Conservation (phyloP, 2,888 invertebrate genomes). For the Drosophila peninsularis region DNA sequence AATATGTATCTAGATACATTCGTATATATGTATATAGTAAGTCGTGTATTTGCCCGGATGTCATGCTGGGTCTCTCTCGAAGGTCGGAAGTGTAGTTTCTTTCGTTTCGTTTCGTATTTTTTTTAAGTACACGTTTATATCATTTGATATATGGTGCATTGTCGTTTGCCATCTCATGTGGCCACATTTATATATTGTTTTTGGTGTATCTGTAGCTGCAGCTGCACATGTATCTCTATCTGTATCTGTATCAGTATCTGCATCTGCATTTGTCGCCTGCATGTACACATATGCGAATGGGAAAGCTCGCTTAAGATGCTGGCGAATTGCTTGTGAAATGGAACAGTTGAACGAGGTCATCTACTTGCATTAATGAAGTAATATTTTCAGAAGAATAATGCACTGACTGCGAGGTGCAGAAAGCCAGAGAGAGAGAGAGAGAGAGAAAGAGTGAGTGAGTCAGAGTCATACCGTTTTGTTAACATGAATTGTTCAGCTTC, state of each 20-base stretch:
- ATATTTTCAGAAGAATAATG: constrained; percentile 29
- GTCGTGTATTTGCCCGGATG: constrained; percentile 78
- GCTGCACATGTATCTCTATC: constrained; percentile 8
- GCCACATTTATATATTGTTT: constrained; percentile 35
- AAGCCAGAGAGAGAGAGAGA: neutral
- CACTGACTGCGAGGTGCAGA: neutral
- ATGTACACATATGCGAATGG: constrained; percentile 33
- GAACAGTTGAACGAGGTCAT: constrained; percentile 71
- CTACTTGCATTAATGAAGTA: constrained; percentile 63
- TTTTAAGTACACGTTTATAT: constrained; percentile 79
- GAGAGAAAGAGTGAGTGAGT: neutral
- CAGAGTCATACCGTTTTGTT: constrained; percentile 9
- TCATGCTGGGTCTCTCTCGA: constrained; percentile 72
- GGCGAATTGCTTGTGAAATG: constrained; percentile 59
- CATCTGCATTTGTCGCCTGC: constrained; percentile 41
- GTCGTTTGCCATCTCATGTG: constrained; percentile 74
- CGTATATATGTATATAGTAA: constrained; percentile 8
- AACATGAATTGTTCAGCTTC: constrained; percentile 22
- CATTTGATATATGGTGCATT: constrained; percentile 78
- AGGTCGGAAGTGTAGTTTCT: constrained; percentile 76
- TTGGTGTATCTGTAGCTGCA: constrained; percentile 13
- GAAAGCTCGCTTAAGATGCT: constrained; percentile 43
- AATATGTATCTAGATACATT: constrained; percentile 24
- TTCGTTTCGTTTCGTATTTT: neutral
- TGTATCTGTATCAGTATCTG: constrained; percentile 11